Base-by-base conservation (phyloP, 2,888 invertebrate genomes). In the Dioctria rufipes region DNA sequence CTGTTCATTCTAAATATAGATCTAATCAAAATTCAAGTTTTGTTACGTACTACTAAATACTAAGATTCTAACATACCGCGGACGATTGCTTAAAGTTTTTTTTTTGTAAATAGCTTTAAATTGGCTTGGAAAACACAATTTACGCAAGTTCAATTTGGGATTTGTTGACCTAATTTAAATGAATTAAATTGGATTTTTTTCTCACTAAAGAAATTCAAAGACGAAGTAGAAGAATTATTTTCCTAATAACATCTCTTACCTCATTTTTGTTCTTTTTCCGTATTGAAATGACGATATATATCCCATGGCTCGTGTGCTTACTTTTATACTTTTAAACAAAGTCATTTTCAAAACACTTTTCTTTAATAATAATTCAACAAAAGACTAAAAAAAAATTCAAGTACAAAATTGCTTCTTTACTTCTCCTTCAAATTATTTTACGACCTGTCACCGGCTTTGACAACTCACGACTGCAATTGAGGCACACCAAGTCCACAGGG, bases 181-280 rank as follows among this genome's bases (percentile, higher is more conserved):
- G n/a, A 37, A 8, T 37, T 39, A 25, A 25, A 25, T 25, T 25
- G 0, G 25, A 25, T 25, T 25, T 25, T 25, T 40, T 61, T 61
- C 5, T 39, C 37, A 61, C 25, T 25, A 61, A 37, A 8, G 4
- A 61, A 61, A 37, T 54, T 8, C 11, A 11, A 54, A 69, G 46
- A 46, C 42, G 5, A 2, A 8, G 13, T 42, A 67, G 13, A 13
- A 67, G 25, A 67, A 46, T 42, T 5, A n/a, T 5, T 54, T 71
- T 54, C 5, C 4, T 9, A 6, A 25, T 13, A 13, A 54, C n/a
- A 6, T 40, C 42, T 42, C 78, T 82, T 78, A 83, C 83, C 83
- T 81, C 71, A 81, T 65, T 80, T 82, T 81, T 39, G 82, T 81
- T 42, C 82, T 69, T 60, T 82, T 82, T 5, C 75, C 83, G 78